Evolutionary conservation across 2,797 vertebrate genomes (phyloP).

Genomic region (Pampus argenteus): DNA sequence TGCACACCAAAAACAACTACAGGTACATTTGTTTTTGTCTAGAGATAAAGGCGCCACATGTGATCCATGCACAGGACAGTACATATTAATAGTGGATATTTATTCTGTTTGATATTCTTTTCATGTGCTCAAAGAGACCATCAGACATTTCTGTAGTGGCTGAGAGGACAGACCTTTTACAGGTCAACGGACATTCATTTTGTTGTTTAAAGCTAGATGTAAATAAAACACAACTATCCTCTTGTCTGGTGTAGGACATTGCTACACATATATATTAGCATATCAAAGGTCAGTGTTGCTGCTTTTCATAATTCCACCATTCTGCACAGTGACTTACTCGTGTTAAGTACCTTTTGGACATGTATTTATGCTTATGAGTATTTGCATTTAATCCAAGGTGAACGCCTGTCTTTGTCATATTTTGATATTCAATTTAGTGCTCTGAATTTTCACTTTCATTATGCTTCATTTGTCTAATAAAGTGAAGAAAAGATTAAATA

Average conservation of each 20-base stretch:
- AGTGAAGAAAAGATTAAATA: conserved; percentile 37
- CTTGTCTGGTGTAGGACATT: conserved; percentile 67
- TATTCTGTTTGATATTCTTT: conserved; percentile 71
- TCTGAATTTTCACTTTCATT: conserved; percentile 54
- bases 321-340: conserved; percentile 55
- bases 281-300: conserved; percentile 77
- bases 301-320: conserved; percentile 67
- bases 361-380: conserved; percentile 43
- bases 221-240: conserved; percentile 58
- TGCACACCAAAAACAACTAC: conserved; percentile 69
- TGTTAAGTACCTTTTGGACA: conserved; percentile 68
- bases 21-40: conserved; percentile 62
- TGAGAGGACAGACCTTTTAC: conserved; percentile 49
- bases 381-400: conserved; percentile 65
- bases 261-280: conserved; percentile 72
- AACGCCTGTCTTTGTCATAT: conserved; percentile 47
- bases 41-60: conserved; percentile 59
- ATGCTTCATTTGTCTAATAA: conserved; percentile 45
- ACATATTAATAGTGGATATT: conserved; percentile 71
- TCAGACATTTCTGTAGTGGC: conserved; percentile 49
- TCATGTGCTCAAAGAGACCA: conserved; percentile 53
- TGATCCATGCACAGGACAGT: conserved; percentile 48
- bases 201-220: conserved; percentile 42
- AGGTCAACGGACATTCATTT: conserved; percentile 67
- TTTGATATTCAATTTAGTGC: conserved; percentile 68